Evolutionary conservation across 2,888 invertebrate genomes (phyloP).

Genomic region (Aelia acuminata): DNA sequence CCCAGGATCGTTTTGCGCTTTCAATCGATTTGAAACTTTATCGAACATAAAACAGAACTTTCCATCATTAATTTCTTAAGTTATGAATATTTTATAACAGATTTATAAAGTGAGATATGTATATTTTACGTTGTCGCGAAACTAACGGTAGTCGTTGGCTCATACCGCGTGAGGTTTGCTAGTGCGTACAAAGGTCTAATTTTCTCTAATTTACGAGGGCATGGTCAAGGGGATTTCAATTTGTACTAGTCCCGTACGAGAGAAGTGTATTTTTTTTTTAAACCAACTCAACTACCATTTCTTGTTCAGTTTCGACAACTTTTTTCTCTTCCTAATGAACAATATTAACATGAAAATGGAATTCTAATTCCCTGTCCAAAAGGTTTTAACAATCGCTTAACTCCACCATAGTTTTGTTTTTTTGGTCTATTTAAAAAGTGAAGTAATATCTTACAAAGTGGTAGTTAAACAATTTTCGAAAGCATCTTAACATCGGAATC

Average conservation of each 20-base stretch:
- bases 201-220: conserved; percentile 14
- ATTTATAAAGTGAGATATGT: no score
- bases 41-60: no score
- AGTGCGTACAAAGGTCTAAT: conserved; percentile 20
- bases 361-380: no score
- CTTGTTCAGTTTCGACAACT: background rate
- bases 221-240: background rate
- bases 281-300: background rate
- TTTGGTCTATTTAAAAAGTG: no score
- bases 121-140: background rate
- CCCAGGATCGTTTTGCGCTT: no score
- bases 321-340: no score
- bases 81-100: no score
- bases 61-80: no score
- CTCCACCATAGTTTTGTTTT: no score
- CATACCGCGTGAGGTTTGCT: background rate
- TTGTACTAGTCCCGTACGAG: background rate
- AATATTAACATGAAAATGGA: no score
- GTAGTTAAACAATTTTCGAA: background rate
- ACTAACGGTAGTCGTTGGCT: background rate
- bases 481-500: background rate
- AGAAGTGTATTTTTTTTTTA: background rate
- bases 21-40: no score
- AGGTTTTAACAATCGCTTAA: no score
- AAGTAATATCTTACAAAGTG: background rate